phyloP scores from a whole-genome alignment of 2,797 vertebrate species.

The Glyptemys insculpta region DNA sequence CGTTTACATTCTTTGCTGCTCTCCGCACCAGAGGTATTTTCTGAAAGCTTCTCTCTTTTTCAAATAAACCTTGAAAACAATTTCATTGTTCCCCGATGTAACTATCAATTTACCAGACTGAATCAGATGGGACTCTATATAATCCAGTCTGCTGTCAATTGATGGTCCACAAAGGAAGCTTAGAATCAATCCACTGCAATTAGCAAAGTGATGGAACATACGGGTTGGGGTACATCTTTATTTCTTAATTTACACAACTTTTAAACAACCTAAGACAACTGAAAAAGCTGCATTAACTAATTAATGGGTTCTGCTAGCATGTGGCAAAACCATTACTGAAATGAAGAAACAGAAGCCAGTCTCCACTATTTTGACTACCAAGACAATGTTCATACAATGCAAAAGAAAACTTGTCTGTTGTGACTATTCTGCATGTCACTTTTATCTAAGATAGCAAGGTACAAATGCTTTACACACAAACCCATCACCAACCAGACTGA shows the following conservation, averaged over 20 bases:
- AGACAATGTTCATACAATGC: not conserved
- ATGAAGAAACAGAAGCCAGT: not conserved
- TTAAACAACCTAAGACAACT: slow-evolving; percentile 10
- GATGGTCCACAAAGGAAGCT: not conserved
- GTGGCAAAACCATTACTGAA: not conserved
- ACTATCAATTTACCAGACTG: rapidly evolving
- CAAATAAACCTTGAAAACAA: not conserved
- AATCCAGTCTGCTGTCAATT: not conserved
- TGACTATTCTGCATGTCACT: not conserved
- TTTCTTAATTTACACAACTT: not conserved
- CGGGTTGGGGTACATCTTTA: not conserved
- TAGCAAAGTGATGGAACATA: not conserved
- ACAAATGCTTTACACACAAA: not conserved
- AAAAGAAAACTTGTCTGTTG: not conserved
- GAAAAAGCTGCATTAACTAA: not conserved
- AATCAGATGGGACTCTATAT: not conserved
- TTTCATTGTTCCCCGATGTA: rapidly evolving
- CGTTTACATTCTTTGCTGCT: not conserved
- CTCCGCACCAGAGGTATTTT: not conserved
- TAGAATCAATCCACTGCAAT: not conserved
- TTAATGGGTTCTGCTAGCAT: rapidly evolving
- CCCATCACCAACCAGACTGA: not conserved
- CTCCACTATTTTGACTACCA: not conserved
- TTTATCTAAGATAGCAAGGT: not conserved
- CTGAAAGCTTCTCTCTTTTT: not conserved